These are phyloP conservation scores for Mastigias papua DNA, from an alignment of 30 jellyfish, hydroid and myxozoan genomes.

Conservation along the genomic window DNA sequence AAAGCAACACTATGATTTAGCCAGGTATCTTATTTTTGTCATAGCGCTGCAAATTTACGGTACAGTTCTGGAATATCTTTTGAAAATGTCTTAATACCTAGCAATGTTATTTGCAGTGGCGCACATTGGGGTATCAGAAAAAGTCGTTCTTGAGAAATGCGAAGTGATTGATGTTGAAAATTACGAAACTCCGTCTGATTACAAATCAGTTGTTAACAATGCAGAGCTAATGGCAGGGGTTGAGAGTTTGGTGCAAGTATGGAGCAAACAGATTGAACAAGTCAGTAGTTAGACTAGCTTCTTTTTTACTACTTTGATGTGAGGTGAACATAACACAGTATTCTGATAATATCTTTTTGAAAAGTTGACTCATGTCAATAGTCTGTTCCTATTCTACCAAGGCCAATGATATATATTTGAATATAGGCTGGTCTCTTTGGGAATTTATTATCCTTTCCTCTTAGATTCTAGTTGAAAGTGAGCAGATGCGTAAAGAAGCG, in stretches of 20 bases:
- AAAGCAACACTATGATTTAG: too few species aligned
- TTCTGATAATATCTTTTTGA: too few species aligned
- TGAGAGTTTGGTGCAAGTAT: conserved; percentile 75
- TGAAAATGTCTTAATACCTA: too few species aligned
- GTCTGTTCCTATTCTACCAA: too few species aligned
- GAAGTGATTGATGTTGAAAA: conserved; percentile 75
- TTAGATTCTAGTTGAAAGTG: conserved; percentile 99
- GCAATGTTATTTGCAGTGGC: conserved; percentile 84
- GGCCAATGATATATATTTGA: too few species aligned
- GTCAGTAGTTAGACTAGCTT: conserved; percentile 31
- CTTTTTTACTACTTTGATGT: too few species aligned
- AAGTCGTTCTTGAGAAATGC: conserved; percentile 67
- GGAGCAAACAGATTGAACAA: conserved; percentile 99
- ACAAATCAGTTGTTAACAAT: conserved; percentile 65
- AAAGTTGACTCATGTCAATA: too few species aligned
- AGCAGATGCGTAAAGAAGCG: conserved; percentile 98
- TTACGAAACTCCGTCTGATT: conserved; percentile 60
- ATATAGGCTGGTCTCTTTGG: too few species aligned
- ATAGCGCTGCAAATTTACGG: too few species aligned
- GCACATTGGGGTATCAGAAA: conserved; percentile 77
- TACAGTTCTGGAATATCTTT: too few species aligned
- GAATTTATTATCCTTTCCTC: not conserved
- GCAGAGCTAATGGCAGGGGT: conserved; percentile 80
- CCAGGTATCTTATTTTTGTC: too few species aligned
- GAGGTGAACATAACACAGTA: too few species aligned